Evolutionary conservation across 1,140 invertebrate genomes (phyloP).

Genomic region (Neodiprion virginianus): DNA sequence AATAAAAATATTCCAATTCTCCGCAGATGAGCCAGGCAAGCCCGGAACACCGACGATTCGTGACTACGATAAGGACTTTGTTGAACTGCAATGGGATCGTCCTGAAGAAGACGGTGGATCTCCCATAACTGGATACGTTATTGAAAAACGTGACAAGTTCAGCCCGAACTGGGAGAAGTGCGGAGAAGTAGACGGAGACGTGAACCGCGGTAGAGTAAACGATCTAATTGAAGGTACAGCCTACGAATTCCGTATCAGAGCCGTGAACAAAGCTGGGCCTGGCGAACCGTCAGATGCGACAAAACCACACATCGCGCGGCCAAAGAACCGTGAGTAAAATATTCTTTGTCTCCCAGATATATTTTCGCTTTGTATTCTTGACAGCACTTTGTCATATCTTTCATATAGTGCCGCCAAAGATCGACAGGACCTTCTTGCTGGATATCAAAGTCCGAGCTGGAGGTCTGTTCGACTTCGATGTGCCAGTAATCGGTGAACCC

Average conservation of each 20-base stretch:
- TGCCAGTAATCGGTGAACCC: slow-evolving; percentile 94
- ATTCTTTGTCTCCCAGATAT: background rate
- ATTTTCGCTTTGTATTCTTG: slow-evolving; percentile 18
- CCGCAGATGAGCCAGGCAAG: slow-evolving; percentile 77
- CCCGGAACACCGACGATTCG: slow-evolving; percentile 88
- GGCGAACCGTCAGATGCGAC: slow-evolving; percentile 91
- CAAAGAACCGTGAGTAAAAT: slow-evolving; percentile 79
- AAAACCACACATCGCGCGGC: slow-evolving; percentile 85
- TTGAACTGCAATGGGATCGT: slow-evolving; percentile 92
- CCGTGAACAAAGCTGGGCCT: slow-evolving; percentile 93
- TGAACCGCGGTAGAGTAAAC: slow-evolving; percentile 81
- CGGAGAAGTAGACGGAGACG: slow-evolving; percentile 83
- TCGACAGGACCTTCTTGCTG: slow-evolving; percentile 91
- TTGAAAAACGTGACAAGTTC: slow-evolving; percentile 96
- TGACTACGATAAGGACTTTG: slow-evolving; percentile 93
- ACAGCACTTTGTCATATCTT: slow-evolving; percentile 15
- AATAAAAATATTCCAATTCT: slow-evolving; percentile 14
- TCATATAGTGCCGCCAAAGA: slow-evolving; percentile 80
- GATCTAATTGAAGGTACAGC: slow-evolving; percentile 90
- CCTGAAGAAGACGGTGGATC: slow-evolving; percentile 88
- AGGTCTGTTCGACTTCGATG: slow-evolving; percentile 90
- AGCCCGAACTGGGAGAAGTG: slow-evolving; percentile 88
- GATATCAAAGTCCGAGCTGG: slow-evolving; percentile 94
- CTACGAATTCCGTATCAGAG: slow-evolving; percentile 93
- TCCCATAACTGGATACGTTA: slow-evolving; percentile 90